Base-by-base conservation (phyloP, 2,797 vertebrate genomes). In the Esox masquinongy region DNA sequence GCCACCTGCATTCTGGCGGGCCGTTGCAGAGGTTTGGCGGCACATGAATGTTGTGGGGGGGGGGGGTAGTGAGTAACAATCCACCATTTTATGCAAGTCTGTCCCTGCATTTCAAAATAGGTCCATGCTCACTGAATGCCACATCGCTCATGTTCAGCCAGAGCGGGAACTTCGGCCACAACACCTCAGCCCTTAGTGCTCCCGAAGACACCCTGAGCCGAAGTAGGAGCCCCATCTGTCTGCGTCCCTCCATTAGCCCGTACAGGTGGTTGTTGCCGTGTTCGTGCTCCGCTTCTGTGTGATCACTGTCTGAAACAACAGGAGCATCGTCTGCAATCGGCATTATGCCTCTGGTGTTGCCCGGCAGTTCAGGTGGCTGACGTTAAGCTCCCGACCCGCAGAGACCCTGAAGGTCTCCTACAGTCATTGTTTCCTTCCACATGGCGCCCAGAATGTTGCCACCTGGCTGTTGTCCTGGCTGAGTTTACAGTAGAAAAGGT, bases 381-480 rank as follows among this genome's bases (percentile, higher is more conserved):
- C 17, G 17, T 19, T n/a, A 12, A 53, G 17, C 7, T 53, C 51
- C 19, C 17, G 51, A 14, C 6, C 51, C 19, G 16, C 19, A n/a
- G 51, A 56, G 17, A 22, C n/a, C 51, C 51, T n/a, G 14, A 53
- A 53, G 51, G 17, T 2, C 14, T 4, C 5, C 24, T 6, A 39
- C 36, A 76, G 67, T 3, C 76, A 75, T 71, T 66, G 4, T 8
- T 79, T 84, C 36, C 72, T 31, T 2, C 72, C 74, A 72, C 68
- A 79, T 0, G 72, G 82, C 4, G 70, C 79, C 77, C 78, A 77
- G 26, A 84, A 79, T 4, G 71, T 82, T 49, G 69, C 78, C 68
- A 77, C 67, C 31, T 47, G 31, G 70, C 73, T 82, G 76, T 73
- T 78, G 5, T 26, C 49, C 1, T 80, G 5, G 36, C 80, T 70